These are phyloP conservation scores for Mylabris sibirica DNA, from an alignment of 2,888 invertebrate genomes.

Conservation along the genomic window DNA sequence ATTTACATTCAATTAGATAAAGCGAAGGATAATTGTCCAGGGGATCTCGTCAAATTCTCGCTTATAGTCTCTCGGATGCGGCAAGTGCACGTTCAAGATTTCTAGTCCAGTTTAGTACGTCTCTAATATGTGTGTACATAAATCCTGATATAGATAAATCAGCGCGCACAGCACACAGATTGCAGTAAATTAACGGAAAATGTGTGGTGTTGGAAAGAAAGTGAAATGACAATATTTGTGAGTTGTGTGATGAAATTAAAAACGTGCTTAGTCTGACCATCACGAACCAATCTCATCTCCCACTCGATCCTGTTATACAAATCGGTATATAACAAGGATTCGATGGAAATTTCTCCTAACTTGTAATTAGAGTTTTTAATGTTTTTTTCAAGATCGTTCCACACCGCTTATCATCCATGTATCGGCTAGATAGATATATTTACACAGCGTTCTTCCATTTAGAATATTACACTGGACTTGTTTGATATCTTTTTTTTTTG, in stretches of 20 bases:
- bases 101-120: conserved; percentile 18
- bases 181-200: conserved; percentile 60
- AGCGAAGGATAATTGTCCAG: not conserved
- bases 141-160: conserved; percentile 62
- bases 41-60: not conserved
- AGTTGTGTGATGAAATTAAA: conserved; percentile 58
- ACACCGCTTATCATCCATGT: not conserved
- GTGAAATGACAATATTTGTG: conserved; percentile 60
- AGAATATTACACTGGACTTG: conserved; percentile 41
- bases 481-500: conserved; percentile 35
- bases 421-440: not conserved
- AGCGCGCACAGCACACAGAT: conserved; percentile 51
- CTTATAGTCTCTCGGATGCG: not conserved
- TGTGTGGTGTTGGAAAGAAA: conserved; percentile 56
- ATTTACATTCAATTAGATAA: not conserved
- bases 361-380: conserved; percentile 19
- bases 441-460: conserved; percentile 36
- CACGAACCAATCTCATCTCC: conserved; percentile 37
- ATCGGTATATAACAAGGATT: conserved; percentile 6
- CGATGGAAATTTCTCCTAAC: conserved; percentile 3
- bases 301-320: not conserved
- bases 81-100: conserved; percentile 47
- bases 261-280: conserved; percentile 57
- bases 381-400: conserved; percentile 17
- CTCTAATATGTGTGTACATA: conserved; percentile 56